phyloP scores from a whole-genome alignment of 1,140 invertebrate genomes.

The Drosophila sechellia region DNA sequence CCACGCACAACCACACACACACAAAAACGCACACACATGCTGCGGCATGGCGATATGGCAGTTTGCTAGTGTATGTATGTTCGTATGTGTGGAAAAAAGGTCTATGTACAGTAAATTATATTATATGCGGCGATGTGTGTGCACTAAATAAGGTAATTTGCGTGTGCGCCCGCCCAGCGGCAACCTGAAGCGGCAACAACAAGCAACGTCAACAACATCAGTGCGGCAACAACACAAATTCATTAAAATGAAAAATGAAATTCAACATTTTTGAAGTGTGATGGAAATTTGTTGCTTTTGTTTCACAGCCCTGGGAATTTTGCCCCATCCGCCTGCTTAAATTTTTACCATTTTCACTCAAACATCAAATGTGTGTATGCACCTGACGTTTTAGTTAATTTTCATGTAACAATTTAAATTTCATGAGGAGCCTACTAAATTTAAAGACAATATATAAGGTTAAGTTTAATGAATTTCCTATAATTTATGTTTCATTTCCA shows the following conservation, averaged over 20 bases:
- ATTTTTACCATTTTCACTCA: slow-evolving; percentile 51
- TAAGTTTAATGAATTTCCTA: no score
- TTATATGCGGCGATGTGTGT: slow-evolving; percentile 79
- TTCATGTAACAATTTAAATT: neutral
- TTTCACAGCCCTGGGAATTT: neutral
- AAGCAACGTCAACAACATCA: slow-evolving; percentile 48
- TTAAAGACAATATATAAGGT: no score
- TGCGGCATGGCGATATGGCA: slow-evolving; percentile 1
- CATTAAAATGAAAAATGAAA: slow-evolving; percentile 84
- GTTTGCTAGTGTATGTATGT: neutral
- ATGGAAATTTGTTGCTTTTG: slow-evolving; percentile 29
- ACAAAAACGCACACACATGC: neutral
- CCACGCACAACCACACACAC: slow-evolving; percentile 7
- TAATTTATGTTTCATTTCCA: no score
- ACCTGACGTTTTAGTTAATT: slow-evolving; percentile 1
- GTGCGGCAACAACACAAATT: slow-evolving; percentile 67
- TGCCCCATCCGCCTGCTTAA: slow-evolving; percentile 16
- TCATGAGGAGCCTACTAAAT: neutral
- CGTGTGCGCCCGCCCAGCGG: slow-evolving; percentile 65
- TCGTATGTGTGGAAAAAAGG: slow-evolving; percentile 50
- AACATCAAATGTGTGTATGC: slow-evolving; percentile 5
- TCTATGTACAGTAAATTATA: slow-evolving; percentile 82
- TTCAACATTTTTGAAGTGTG: slow-evolving; percentile 74
- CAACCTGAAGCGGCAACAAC: slow-evolving; percentile 37
- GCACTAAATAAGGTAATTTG: slow-evolving; percentile 82